Conservation (phyloP, 2,113 vertebrate species). For the Boleophthalmus pectinirostris region DNA sequence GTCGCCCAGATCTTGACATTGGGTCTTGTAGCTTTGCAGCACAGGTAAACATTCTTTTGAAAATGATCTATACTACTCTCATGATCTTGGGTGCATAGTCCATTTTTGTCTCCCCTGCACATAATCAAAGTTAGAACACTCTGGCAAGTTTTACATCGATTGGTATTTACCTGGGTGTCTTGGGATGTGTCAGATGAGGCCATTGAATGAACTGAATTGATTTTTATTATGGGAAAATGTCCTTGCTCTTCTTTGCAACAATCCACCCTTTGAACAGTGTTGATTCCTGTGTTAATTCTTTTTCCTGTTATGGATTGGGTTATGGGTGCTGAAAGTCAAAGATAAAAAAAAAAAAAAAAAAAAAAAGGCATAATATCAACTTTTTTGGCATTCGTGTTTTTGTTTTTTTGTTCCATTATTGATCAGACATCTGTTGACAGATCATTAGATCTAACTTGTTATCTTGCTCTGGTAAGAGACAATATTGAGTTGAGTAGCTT, state of each 20-base stretch:
- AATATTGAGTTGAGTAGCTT: conserved; percentile 3
- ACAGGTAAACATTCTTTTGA: conserved; percentile 79
- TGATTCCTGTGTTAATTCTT: conserved; percentile 18
- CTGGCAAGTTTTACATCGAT: background rate
- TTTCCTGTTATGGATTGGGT: conserved; percentile 33
- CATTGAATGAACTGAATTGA: conserved; percentile 76
- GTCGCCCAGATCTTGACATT: conserved; percentile 91
- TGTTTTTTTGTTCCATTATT: background rate
- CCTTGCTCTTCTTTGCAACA: conserved; percentile 75
- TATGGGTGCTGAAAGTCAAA: conserved; percentile 48
- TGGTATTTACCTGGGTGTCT: conserved; percentile 53
- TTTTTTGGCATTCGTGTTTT: too few species aligned
- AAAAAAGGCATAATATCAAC: background rate
- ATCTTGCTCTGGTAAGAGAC: background rate
- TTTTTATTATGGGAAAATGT: conserved; percentile 74
- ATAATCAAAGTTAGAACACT: background rate
- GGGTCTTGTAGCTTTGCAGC: conserved; percentile 93
- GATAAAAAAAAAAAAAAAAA: too few species aligned
- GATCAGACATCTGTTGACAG: background rate
- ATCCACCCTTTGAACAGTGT: conserved; percentile 26
- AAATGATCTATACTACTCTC: too few species aligned
- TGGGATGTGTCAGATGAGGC: conserved; percentile 33
- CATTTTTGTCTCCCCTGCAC: background rate
- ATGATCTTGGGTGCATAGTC: background rate
- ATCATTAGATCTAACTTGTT: background rate